phyloP scores from a whole-genome alignment of 1,140 invertebrate species.

The Planococcus citri region DNA sequence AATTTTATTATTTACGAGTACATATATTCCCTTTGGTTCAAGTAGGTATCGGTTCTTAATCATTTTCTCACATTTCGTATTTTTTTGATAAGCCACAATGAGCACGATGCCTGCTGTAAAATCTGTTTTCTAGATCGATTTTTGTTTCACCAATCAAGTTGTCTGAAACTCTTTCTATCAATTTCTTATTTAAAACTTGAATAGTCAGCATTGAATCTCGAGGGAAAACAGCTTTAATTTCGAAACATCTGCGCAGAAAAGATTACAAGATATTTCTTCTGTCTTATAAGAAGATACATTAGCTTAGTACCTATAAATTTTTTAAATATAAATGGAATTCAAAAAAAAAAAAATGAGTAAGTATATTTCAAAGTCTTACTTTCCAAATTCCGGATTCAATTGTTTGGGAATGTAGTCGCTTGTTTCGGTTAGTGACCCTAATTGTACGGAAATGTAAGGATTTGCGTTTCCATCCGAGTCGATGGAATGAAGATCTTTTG shows the following conservation, averaged over 20 bases:
- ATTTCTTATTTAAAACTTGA: slow-evolving; percentile 77
- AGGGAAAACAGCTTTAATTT: slow-evolving; percentile 80
- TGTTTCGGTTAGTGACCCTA: slow-evolving; percentile 72
- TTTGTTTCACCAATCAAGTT: slow-evolving; percentile 83
- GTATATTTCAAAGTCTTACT: slow-evolving; percentile 44
- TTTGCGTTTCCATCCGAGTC: slow-evolving; percentile 85
- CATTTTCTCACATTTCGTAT: slow-evolving; percentile 67
- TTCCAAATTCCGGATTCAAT: slow-evolving; percentile 81
- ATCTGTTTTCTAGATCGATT: slow-evolving; percentile 83
- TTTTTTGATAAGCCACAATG: slow-evolving; percentile 68
- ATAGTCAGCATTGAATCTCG: slow-evolving; percentile 74
- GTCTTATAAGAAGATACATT: neutral
- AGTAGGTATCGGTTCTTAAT: neutral
- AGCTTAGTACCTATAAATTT: no score
- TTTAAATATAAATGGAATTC: neutral
- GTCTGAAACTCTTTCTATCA: slow-evolving; percentile 72
- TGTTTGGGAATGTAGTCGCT: slow-evolving; percentile 87
- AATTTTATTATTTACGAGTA: no score
- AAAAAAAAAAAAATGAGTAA: no score
- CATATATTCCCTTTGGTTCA: no score
- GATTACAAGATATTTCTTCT: neutral
- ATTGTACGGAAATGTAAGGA: slow-evolving; percentile 71
- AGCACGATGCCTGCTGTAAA: slow-evolving; percentile 72
- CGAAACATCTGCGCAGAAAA: slow-evolving; percentile 56
- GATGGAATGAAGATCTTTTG: slow-evolving; percentile 77